Percentiles rank a stretch among this genome's conserved stretches.
phyloP scores from a whole-genome alignment of 2,888 invertebrate genomes.

The Drosophila monieri region DNA sequence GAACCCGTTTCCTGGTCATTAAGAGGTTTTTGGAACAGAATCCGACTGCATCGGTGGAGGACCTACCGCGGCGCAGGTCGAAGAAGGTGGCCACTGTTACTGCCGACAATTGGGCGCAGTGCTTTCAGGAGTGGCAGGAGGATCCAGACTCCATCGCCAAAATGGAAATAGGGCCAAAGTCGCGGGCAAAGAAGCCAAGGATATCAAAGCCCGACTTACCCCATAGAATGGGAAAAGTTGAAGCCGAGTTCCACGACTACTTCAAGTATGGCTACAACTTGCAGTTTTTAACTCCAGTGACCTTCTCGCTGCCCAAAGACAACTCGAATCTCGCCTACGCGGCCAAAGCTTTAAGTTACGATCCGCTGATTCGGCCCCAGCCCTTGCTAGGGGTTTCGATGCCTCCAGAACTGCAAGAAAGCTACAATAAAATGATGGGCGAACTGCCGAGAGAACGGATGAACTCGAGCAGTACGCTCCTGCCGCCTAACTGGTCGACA shows the following conservation, averaged over 20 bases:
- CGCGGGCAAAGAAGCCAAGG: slow-evolving; percentile 7
- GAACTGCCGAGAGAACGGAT: slow-evolving; percentile 15
- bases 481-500: slow-evolving; percentile 80
- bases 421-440: slow-evolving; percentile 42
- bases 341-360: slow-evolving; percentile 48
- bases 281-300: slow-evolving; percentile 29
- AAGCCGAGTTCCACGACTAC: slow-evolving; percentile 64
- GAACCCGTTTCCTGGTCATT: slow-evolving; percentile 87
- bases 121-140: slow-evolving; percentile 65
- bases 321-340: slow-evolving; percentile 28
- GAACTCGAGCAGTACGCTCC: slow-evolving; percentile 1
- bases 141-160: slow-evolving; percentile 43
- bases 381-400: slow-evolving; percentile 24
- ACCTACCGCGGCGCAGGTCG: slow-evolving; percentile 73
- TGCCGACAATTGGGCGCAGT: slow-evolving; percentile 79
- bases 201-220: neutral
- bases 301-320: slow-evolving; percentile 35
- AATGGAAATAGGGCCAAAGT: slow-evolving; percentile 1
- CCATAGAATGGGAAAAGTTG: slow-evolving; percentile 30
- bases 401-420: slow-evolving; percentile 19
- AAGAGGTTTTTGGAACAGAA: slow-evolving; percentile 85
- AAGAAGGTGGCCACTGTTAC: slow-evolving; percentile 64
- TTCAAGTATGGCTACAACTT: slow-evolving; percentile 81
- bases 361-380: slow-evolving; percentile 3
- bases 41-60: slow-evolving; percentile 81